Evolutionary conservation across 2,888 invertebrate species (phyloP).

Genomic region (Vannuccia rotundouncinata): DNA sequence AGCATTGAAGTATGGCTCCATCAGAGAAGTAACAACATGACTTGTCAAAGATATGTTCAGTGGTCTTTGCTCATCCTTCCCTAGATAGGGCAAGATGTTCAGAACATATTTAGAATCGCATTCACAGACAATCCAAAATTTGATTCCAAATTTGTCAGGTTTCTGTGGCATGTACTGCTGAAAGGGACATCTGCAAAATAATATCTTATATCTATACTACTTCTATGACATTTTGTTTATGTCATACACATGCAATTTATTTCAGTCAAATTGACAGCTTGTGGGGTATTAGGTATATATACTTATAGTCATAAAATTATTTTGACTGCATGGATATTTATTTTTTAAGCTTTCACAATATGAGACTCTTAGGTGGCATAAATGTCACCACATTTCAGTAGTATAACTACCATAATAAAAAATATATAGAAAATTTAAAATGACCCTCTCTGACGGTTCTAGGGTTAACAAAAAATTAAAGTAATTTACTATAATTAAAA

Average conservation of each 20-base stretch:
- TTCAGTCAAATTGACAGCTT: not conserved
- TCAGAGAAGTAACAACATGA: not conserved
- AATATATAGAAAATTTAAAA: slow-evolving; percentile 12
- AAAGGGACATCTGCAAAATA: slow-evolving; percentile 19
- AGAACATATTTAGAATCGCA: slow-evolving; percentile 8
- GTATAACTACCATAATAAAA: slow-evolving; percentile 2
- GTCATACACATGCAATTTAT: slow-evolving; percentile 11
- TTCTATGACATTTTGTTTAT: not conserved
- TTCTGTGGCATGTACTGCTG: slow-evolving; percentile 20
- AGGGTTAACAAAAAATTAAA: no score
- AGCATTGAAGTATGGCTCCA: not conserved
- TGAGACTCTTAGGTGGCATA: slow-evolving; percentile 17
- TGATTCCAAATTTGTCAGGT: slow-evolving; percentile 22
- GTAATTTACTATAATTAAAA: no score
- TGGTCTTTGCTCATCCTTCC: slow-evolving; percentile 12
- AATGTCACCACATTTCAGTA: slow-evolving; percentile 1
- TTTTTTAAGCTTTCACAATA: slow-evolving; percentile 9
- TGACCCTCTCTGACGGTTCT: not conserved
- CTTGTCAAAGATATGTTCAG: not conserved
- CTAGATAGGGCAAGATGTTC: slow-evolving; percentile 23
- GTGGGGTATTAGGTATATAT: slow-evolving; percentile 4
- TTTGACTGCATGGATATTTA: not conserved
- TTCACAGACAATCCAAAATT: slow-evolving; percentile 5
- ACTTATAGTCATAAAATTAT: not conserved
- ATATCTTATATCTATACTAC: slow-evolving; percentile 20